Evolutionary conservation across 2,888 invertebrate genomes (phyloP), one percentile per base, ranked within the genome.

Genomic region (Cryptosula pallasiana): DNA sequence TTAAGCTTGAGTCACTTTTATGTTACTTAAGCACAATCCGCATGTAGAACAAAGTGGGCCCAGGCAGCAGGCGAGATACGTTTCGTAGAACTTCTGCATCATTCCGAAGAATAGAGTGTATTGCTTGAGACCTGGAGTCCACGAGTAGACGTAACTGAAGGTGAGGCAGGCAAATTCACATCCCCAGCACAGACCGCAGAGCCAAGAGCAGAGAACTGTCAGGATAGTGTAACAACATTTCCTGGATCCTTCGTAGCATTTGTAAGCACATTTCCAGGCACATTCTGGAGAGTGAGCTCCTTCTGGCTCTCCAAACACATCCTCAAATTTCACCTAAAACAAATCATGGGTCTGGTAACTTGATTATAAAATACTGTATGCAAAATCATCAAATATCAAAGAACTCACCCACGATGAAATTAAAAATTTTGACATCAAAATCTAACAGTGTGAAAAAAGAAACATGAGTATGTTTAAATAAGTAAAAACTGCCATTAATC

Each of bases 121-220:
- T 16, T 16, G 13, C 32, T 63, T 63, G 72, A 90, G 88, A 0
- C 90, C 88, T 0, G 91, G 91, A 0, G 88, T 89, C 23, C 89
- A 85, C 79, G 90, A 90, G 91, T 91, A 91, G 78, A 91, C 90
- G 86, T 91, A 90, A 27, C 55, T 2, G 71, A 76, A 77, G 3
- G 91, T 89, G 16, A 91, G 84, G 77, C 90, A 76, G 5, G 78
- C 78, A 35, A 71, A 71, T 20, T 36, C 35, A 29, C 72, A 72
- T 34, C 72, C 72, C 72, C 72, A 72, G 72, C 69, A 72, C 29
- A 71, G 35, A 36, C 72, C 72, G 32, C 32, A 23, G 54, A 57
- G 57, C 71, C 70, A 71, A 23, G 69, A 34, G 55, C 71, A 71
- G 35, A 69, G 70, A 9, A 70, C 55, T 5, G 72, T 72, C 35